Base-by-base conservation (phyloP, 2,113 vertebrate genomes). In the Thinocorus orbignyianus region DNA sequence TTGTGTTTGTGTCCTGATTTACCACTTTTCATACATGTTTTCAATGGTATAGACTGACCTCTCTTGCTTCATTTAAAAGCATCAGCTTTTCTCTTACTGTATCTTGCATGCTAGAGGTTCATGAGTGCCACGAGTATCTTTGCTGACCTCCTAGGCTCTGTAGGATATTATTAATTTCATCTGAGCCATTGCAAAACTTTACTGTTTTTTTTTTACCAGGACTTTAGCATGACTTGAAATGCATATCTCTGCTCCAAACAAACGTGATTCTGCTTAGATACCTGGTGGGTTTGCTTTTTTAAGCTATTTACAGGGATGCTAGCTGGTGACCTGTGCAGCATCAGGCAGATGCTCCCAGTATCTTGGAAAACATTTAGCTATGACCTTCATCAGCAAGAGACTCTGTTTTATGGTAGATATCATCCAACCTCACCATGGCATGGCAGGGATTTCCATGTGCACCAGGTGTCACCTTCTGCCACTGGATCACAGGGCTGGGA, bases 1-100 rank as follows among this genome's bases (percentile, higher is more conserved):
- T 46, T 95, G 39, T 94, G 60, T 76, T 96, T 94, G 46, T 66
- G 18, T 72, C 48, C 52, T 91, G 55, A 95, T 94, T 92, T 93
- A 92, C 44, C 81, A 78, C 57, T 93, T 90, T 78, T 83, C 64
- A n/a, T 77, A 68, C 72, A 20, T 17, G 25, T 20, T 91, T 82
- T 85, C 35, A 11, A 20, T 68, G 44, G 88, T 88, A 64, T 64
- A 84, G 22, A 52, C 57, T 22, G 13, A 44, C 71, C 41, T 41
- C 52, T 86, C 62, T 94, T 73, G 39, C 58, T 90, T 85, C 52
- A 33, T 69, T 85, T 69, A 57, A 94, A 92, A 46, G 31, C 46
- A 24, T 44, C 16, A 42, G 25, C 10, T 37, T 83, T 90, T 69
- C 68, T 19, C 30, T 83, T 73, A 4, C 60, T 37, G 39, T 42